Evolutionary conservation across 2,888 invertebrate species (phyloP), one percentile per base, ranked within the genome.

Genomic region (Erebia palarica): DNA sequence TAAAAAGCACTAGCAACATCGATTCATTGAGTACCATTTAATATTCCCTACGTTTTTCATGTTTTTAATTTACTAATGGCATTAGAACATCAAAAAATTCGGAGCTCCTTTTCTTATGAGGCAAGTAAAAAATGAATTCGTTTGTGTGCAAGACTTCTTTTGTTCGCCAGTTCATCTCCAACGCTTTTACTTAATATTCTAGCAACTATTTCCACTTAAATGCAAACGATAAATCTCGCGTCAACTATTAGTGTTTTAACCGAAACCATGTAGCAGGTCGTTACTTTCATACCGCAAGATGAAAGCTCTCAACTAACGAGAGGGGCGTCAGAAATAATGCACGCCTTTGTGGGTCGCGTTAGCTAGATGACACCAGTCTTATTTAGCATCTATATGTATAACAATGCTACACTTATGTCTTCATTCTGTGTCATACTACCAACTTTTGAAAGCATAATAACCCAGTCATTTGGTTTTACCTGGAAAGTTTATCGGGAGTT

Each of bases 301-400:
- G 59, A 67, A 58, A 67, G 67, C 49, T 67, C 58, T 67, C 59
- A 67, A 67, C 67, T 67, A 67, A 67, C 59, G 67, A 67, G 67
- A 67, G 67, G 49, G 67, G 16, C 36, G 67, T 67, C 67, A 49
- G 67, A 59, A 67, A 67, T 67, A 67, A 58, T 67, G 59, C 59
- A 67, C 49, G 67, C 59, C 16, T 67, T 65, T 65, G 65, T 65
- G 55, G 42, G 16, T 18, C 53, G 59, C 67, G 59, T 59, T 59
- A 58, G 47, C 49, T 49, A 27, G n/a, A 59, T 59, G 58, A 67
- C 67, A 59, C 55, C 42, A 16, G 18, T 42, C 18, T 65, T 57
- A 65, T 53, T 65, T 65, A 16, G 36, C 65, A 53, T 65, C 51
- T 65, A 53, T 53, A 53, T 16, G n/a, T n/a, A n/a, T n/a, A 36